These are phyloP conservation scores for Ennomos fuscantarius DNA, from an alignment of 2,888 invertebrate species.

Conservation along the genomic window DNA sequence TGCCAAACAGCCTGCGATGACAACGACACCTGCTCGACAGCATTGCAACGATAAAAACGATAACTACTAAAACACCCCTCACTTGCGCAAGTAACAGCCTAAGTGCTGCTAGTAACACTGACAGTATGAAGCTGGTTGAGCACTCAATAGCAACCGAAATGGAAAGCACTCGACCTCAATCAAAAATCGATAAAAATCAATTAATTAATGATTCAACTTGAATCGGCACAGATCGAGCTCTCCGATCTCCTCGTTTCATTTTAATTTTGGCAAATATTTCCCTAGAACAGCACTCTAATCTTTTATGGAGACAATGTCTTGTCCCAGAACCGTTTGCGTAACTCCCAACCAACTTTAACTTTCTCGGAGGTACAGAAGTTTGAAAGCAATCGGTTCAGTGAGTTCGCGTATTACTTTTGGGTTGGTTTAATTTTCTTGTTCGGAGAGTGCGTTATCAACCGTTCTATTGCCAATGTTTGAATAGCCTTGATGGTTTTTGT, in stretches of 20 bases:
- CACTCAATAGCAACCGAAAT: too few species aligned
- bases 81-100: too few species aligned
- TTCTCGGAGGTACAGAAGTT: constrained; percentile 24
- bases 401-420: constrained; percentile 41
- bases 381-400: constrained; percentile 37
- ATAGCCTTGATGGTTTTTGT: constrained; percentile 12
- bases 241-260: constrained; percentile 10
- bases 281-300: constrained; percentile 20
- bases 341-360: constrained; percentile 21
- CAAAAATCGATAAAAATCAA: constrained; percentile 13
- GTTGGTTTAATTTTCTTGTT: constrained; percentile 39
- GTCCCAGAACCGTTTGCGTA: constrained; percentile 18
- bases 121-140: too few species aligned
- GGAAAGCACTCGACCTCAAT: constrained; percentile 1
- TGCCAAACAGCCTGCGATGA: too few species aligned
- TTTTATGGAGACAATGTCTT: constrained; percentile 30
- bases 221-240: constrained; percentile 17
- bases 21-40: too few species aligned
- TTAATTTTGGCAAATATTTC: constrained; percentile 27
- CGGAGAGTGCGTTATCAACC: constrained; percentile 38
- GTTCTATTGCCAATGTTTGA: constrained; percentile 33
- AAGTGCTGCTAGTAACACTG: too few species aligned
- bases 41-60: too few species aligned
- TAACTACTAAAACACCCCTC: too few species aligned
- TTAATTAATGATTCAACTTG: constrained; percentile 21